Percentiles rank a stretch among this genome's conserved stretches.
phyloP scores from a whole-genome alignment of 2,888 invertebrate species.

The Plebejus melissa region DNA sequence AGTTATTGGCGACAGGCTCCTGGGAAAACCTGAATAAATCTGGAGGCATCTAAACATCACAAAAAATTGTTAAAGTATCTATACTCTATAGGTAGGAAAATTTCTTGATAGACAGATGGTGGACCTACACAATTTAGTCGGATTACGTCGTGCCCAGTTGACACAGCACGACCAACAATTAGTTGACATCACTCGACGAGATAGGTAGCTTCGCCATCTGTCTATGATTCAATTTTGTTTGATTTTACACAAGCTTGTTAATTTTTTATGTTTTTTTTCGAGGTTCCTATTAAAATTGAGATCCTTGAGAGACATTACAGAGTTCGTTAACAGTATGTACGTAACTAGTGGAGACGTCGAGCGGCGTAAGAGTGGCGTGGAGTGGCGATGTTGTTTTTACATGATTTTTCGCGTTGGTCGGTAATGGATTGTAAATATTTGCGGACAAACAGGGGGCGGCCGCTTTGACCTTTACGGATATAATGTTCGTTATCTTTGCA shows the following conservation, averaged over 20 bases:
- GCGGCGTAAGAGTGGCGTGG: background rate
- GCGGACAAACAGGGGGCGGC: slow-evolving; percentile 64
- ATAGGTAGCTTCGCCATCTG: too few relatives aligned
- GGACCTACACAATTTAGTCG: too few relatives aligned
- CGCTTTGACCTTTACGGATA: slow-evolving; percentile 53
- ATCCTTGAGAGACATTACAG: background rate
- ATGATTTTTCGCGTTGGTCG: slow-evolving; percentile 45
- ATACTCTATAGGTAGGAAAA: too few relatives aligned
- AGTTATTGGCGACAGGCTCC: background rate
- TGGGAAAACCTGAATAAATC: slow-evolving; percentile 11
- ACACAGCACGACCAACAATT: too few relatives aligned
- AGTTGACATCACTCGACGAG: too few relatives aligned
- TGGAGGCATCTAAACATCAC: background rate
- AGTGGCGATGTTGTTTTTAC: slow-evolving; percentile 32
- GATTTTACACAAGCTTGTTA: too few relatives aligned
- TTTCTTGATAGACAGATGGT: too few relatives aligned
- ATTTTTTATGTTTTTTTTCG: background rate
- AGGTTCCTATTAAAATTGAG: background rate
- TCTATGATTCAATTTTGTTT: too few relatives aligned
- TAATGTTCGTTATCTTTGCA: slow-evolving; percentile 22
- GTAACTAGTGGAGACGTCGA: background rate
- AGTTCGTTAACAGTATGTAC: background rate
- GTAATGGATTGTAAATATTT: slow-evolving; percentile 77
- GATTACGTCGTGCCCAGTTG: too few relatives aligned
- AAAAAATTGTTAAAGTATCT: too few relatives aligned